Base-by-base conservation (phyloP, 2,113 vertebrate genomes). In the Dasypus novemcinctus region DNA sequence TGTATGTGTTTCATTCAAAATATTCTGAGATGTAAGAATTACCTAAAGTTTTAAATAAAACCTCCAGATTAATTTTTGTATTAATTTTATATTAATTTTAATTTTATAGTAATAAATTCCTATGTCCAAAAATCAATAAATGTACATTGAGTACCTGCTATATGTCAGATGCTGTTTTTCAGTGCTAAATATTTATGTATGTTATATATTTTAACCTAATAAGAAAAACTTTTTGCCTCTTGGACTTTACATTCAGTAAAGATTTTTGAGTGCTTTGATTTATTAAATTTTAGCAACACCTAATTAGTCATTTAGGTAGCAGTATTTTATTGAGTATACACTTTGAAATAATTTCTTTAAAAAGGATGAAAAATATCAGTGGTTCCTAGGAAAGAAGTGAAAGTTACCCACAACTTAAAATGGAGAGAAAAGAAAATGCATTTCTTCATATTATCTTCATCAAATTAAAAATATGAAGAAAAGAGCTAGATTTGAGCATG, bases 401-500 rank as follows among this genome's bases (percentile, higher is more conserved):
- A 95, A 43, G 59, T 23, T 25, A 63, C 13, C 13, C 3, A 81
- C 33, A 92, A 33, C 38, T 90, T 64, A 86, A 86, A 31, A 61
- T 17, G 4, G n/a, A 83, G 63, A 36, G 71, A 90, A 81, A 36
- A 46, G 64, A 7, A 90, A 91, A 79, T 38, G 14, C 0, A 59
- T 46, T n/a, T 90, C 18, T 87, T 13, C 36, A 21, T 38, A 74
- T 31, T 87, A 75, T 63, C n/a, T 81, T 29, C 13, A 80, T 38
- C 85, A 54, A 76, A 59, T 75, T 86, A 71, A 84, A 93, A 84
- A 91, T 38, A 57, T 84, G 4, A 87, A 86, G 14, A 85, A 88
- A 82, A 69, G 46, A n/a, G 11, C 21, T 80, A 57, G 69, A 64
- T 71, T 52, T 85, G 23, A 95, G 31, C 27, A 87, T 31, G 5